Evolutionary conservation across 1,140 invertebrate genomes (phyloP), one percentile per base, ranked within the genome.

Genomic region (Pseudomyrmex gracilis): DNA sequence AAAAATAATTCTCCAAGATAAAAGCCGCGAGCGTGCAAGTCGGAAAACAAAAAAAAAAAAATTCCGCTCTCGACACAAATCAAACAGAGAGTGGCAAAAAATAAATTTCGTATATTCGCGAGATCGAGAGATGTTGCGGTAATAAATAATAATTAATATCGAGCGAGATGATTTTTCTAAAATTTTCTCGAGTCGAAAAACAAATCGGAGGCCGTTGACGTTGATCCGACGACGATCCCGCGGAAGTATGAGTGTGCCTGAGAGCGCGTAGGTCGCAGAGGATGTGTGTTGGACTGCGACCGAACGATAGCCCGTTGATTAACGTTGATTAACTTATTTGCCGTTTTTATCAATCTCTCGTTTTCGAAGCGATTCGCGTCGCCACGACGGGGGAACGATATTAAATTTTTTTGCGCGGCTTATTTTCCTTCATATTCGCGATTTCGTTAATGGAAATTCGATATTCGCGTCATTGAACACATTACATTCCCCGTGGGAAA

Each of bases 161-260:
- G 34, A 10, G 12, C 45, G 47, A 55, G 17, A 76, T 76, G 47
- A 13, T 0, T 13, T 45, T 17, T 20, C n/a, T 15, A 67, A 55
- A 55, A 8, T 55, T 57, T 77, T 45, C 57, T 17, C 49, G 5
- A 45, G n/a, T 61, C 49, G 34, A 34, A 34, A 34, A 34, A 34
- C 67, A 24, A 58, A 13, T 17, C n/a, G 45, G 53, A 34, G 82
- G 85, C 82, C 85, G 77, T 66, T 85, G 85, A 64, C 83, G 64
- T n/a, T n/a, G n/a, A n/a, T 61, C 58, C 51, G 47, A 60, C 47
- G 55, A 57, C 55, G 61, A 85, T 85, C 82, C 74, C 22, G 49
- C 64, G 82, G 82, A 80, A 82, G 53, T 24, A 66, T 43, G 82
- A 70, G 51, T 77, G 63, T 22, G 17, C 67, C 34, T n/a, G 34